Evolutionary conservation across 2,797 vertebrate genomes (phyloP).

Genomic region (Tolypeutes matacus): DNA sequence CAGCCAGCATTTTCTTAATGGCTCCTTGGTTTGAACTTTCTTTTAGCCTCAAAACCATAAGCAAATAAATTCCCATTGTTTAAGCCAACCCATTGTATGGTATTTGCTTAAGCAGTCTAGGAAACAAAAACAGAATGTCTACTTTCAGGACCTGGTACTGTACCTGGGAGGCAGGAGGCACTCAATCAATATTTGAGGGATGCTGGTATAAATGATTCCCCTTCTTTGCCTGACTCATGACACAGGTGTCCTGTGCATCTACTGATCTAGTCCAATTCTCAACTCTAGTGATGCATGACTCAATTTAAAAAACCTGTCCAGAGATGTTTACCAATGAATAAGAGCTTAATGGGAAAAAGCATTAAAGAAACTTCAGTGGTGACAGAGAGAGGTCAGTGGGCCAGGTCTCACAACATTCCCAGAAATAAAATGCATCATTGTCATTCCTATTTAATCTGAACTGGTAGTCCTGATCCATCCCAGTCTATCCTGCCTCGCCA

Average conservation of each 20-base stretch:
- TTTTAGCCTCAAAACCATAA: no score
- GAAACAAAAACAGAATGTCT: neutral
- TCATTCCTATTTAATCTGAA: neutral
- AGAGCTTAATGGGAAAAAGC: neutral
- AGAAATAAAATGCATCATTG: neutral
- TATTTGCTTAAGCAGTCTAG: no score
- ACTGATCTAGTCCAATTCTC: neutral
- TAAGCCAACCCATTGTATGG: no score
- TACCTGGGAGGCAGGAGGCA: neutral
- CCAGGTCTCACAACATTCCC: neutral
- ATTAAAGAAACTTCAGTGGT: neutral
- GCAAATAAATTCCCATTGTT: no score
- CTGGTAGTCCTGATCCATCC: neutral
- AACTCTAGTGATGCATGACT: neutral
- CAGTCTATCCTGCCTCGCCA: neutral
- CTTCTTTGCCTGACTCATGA: neutral
- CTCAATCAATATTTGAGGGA: neutral
- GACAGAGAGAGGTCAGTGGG: neutral
- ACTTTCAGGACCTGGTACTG: neutral
- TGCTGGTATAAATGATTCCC: neutral
- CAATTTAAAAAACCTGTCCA: neutral
- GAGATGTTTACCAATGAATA: neutral
- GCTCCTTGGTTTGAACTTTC: no score
- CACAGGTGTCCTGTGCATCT: neutral
- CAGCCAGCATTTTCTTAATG: no score